Percentiles rank a stretch among this genome's conserved stretches.
Evolutionary conservation across 2,797 vertebrate genomes (phyloP).

Genomic region (Sciaenops ocellatus): DNA sequence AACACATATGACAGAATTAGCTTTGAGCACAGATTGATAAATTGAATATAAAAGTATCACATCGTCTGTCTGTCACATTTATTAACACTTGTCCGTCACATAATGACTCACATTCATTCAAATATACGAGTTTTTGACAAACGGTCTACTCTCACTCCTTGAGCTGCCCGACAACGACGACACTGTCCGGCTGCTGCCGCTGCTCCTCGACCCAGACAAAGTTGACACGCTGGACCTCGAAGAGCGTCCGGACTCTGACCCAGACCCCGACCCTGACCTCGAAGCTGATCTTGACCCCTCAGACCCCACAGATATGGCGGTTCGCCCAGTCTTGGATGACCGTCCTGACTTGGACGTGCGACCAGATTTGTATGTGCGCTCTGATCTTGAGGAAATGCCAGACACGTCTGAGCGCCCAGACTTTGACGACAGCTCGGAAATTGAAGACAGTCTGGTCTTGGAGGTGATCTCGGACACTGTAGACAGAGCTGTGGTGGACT

Average conservation of each 20-base stretch:
- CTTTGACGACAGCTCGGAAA: slow-evolving; percentile 74
- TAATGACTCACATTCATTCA: slow-evolving; percentile 46
- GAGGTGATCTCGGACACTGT: slow-evolving; percentile 67
- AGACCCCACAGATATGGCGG: slow-evolving; percentile 27
- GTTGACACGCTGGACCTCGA: slow-evolving; percentile 50
- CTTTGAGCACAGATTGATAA: neutral
- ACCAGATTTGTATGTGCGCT: slow-evolving; percentile 50
- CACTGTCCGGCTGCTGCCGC: slow-evolving; percentile 46
- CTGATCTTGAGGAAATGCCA: slow-evolving; percentile 56
- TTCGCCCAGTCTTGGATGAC: slow-evolving; percentile 12
- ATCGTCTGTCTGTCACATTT: neutral
- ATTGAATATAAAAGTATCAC: neutral
- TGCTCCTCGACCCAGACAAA: slow-evolving; percentile 34
- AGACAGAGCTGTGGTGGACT: slow-evolving; percentile 68
- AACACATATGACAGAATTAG: neutral
- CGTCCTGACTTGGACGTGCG: slow-evolving; percentile 26
- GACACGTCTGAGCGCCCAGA: slow-evolving; percentile 69
- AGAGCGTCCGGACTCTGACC: slow-evolving; percentile 39
- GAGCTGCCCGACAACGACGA: slow-evolving; percentile 57
- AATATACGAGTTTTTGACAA: slow-evolving; percentile 79
- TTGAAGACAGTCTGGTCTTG: slow-evolving; percentile 71
- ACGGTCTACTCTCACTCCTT: slow-evolving; percentile 29
- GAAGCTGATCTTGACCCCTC: slow-evolving; percentile 20
- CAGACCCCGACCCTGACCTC: slow-evolving; percentile 11
- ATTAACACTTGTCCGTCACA: neutral